Evolutionary conservation across 2,797 vertebrate species (phyloP), one percentile per base, ranked within the genome.

Genomic region (Streptopelia turtur): DNA sequence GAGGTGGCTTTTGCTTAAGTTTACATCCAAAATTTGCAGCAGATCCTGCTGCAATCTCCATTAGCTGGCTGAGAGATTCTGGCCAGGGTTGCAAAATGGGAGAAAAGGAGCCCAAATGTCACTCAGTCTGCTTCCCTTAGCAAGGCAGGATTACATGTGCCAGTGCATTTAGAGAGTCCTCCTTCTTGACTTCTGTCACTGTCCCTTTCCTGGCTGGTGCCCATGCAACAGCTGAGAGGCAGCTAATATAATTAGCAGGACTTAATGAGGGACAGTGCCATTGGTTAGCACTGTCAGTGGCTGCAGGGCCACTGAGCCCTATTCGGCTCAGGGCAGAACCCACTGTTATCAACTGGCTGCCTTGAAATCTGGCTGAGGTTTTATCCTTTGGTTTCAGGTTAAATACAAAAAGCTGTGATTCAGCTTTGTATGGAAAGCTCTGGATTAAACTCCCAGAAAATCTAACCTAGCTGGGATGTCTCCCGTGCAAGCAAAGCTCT

Each of bases 221-320:
- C 59, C 41, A 28, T 25, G 20, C 60, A 93, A 64, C 82, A 94
- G 78, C 79, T 64, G 90, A 94, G 71, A 92, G 63, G 50, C 60
- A 92, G 89, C 31, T 91, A 91, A 92, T 75, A 41, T 64, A 94
- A 94, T 94, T 94, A 96, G 41, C 64, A 80, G 41, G 64, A 20
- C 53, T 74, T 94, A 95, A 93, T 70, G 78, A 94, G 68, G 65
- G 83, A 72, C 74, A 72, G 64, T 5, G 4, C 53, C 10, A 13
- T 24, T 94, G 71, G 53, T 57, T 79, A 91, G 63, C 50, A 80
- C 27, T 4, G 4, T 70, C 5, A 6, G 45, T 17, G 59, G 55
- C 5, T 22, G 47, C 1, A 7, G 49, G 49, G 52, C 56, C 2
- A 4, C 52, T 75, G 64, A 52, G 71, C 13, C 30, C 72, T 64